Evolutionary conservation across 1,140 invertebrate genomes (phyloP).

Genomic region (Holotrichia oblita): DNA sequence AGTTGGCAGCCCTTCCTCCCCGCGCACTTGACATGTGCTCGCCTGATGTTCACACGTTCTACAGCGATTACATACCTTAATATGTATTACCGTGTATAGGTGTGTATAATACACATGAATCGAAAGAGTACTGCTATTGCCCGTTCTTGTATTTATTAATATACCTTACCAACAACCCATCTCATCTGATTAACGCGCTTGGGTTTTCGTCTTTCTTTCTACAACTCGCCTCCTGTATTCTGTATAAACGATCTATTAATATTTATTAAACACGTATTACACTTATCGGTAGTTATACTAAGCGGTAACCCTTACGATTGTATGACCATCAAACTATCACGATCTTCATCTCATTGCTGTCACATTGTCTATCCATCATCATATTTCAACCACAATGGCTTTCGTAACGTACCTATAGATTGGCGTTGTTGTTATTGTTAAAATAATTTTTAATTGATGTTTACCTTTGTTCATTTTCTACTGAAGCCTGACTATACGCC

Average conservation of each 20-base stretch:
- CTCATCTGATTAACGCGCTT: slow-evolving; percentile 15
- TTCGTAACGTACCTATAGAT: background rate
- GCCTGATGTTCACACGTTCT: slow-evolving; percentile 54
- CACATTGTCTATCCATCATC: background rate
- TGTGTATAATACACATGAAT: too few species aligned
- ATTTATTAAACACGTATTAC: slow-evolving; percentile 8
- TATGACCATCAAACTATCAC: background rate
- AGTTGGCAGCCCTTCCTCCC: slow-evolving; percentile 47
- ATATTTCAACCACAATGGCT: background rate
- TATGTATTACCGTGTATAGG: background rate
- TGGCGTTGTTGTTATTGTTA: background rate
- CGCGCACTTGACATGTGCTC: slow-evolving; percentile 54
- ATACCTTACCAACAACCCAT: background rate
- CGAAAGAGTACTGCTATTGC: background rate
- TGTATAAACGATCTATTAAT: slow-evolving; percentile 21
- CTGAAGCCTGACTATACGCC: background rate
- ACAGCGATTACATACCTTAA: slow-evolving; percentile 38
- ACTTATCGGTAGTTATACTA: slow-evolving; percentile 7
- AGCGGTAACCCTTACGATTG: background rate
- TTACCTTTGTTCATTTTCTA: slow-evolving; percentile 21
- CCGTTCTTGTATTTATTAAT: slow-evolving; percentile 14
- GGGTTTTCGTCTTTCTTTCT: background rate
- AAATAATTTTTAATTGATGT: slow-evolving; percentile 34
- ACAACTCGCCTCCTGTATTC: background rate
- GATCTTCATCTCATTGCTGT: background rate